phyloP scores from a whole-genome alignment of 2,888 invertebrate species.

The Zeuzera pyrina region DNA sequence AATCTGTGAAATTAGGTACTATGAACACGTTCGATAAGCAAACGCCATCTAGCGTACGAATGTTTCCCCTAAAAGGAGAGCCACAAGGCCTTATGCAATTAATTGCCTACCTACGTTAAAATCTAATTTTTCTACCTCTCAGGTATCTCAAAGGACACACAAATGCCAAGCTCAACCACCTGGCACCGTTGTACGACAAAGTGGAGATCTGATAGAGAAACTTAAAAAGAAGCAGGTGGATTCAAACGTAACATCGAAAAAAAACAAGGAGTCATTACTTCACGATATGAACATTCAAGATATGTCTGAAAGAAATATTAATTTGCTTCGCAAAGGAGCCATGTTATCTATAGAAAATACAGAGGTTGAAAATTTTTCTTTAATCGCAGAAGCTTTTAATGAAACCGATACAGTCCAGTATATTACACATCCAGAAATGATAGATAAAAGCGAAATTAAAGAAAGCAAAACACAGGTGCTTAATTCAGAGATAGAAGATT shows the following conservation, averaged over 20 bases:
- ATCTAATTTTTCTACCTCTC: conserved; percentile 13
- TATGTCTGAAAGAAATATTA: conserved; percentile 55
- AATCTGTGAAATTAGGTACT: too few relatives aligned
- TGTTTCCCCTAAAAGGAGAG: too few relatives aligned
- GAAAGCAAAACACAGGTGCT: conserved; percentile 35
- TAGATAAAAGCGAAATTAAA: conserved; percentile 5
- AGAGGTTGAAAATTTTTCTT: conserved; percentile 55
- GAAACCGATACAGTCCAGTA: conserved; percentile 10
- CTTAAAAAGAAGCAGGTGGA: conserved; percentile 49
- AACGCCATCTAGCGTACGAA: too few relatives aligned
- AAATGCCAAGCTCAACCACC: conserved; percentile 80
- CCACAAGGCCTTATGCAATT: not conserved
- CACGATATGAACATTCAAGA: conserved; percentile 27
- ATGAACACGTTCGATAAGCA: too few relatives aligned
- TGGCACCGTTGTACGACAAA: conserved; percentile 67
- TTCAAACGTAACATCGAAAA: conserved; percentile 12
- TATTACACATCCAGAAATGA: conserved; percentile 18
- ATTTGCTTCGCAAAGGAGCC: conserved; percentile 57
- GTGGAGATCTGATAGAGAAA: conserved; percentile 63
- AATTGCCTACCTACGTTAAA: not conserved
- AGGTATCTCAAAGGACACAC: conserved; percentile 88
- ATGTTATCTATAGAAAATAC: conserved; percentile 62
- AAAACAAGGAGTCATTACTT: conserved; percentile 9
- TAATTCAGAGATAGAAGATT: conserved; percentile 46
- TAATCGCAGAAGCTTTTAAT: conserved; percentile 39